A percentile compares a stretch with the other conserved stretches of the same genome.
phyloP scores from a whole-genome alignment of 2,113 vertebrate species.

The Burhinus bistriatus region DNA sequence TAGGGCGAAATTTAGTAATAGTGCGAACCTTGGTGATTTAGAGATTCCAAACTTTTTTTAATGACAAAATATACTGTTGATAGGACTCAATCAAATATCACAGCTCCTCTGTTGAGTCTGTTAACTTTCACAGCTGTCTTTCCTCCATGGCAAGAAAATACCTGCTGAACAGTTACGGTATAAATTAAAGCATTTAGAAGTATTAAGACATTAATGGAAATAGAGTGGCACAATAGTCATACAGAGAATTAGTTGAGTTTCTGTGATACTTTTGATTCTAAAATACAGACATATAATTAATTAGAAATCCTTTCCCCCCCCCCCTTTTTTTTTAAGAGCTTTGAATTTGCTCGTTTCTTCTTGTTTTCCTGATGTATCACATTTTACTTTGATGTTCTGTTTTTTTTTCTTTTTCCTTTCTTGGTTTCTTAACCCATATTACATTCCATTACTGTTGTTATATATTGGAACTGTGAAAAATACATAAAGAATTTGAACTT shows the following conservation, averaged over 20 bases:
- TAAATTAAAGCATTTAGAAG: neutral
- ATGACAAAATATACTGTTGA: neutral
- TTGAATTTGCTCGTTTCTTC: neutral
- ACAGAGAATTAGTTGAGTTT: neutral
- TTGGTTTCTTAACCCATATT: neutral
- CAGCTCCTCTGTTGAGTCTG: neutral
- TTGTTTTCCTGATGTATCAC: neutral
- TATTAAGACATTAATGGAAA: neutral
- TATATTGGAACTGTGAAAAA: constrained; percentile 30
- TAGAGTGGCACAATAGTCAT: neutral
- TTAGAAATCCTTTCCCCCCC: neutral
- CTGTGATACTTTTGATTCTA: neutral
- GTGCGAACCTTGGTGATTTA: neutral
- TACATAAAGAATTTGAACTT: neutral
- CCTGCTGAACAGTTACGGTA: neutral
- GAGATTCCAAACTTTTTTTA: neutral
- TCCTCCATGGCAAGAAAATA: neutral
- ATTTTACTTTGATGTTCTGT: neutral
- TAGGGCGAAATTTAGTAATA: neutral
- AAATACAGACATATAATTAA: neutral
- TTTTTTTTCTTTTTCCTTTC: neutral
- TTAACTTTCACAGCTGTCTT: neutral
- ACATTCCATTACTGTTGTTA: constrained; percentile 3
- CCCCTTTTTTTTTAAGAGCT: neutral
- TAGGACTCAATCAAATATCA: neutral